Percentiles rank a stretch among this genome's conserved stretches.
Evolutionary conservation across 2,888 invertebrate species (phyloP).

Genomic region (Bellardia bayeri): DNA sequence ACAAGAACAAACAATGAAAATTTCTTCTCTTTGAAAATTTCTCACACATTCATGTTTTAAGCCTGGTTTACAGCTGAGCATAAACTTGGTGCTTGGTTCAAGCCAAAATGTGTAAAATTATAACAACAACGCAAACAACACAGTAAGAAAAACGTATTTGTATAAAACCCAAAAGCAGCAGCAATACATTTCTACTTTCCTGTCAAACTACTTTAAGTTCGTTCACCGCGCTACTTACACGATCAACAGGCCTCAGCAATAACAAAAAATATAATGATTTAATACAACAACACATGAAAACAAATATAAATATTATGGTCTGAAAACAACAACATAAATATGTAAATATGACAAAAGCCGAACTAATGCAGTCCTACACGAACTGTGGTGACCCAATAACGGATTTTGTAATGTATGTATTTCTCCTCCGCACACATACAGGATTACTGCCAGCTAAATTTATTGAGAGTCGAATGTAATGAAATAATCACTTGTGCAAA

Average conservation of each 20-base stretch:
- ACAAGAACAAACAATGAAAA: not conserved
- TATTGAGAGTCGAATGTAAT: too few species aligned
- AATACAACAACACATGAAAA: slow-evolving; percentile 75
- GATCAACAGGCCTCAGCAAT: slow-evolving; percentile 69
- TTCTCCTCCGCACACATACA: too few species aligned
- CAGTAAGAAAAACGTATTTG: not conserved
- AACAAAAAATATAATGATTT: slow-evolving; percentile 49
- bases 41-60: slow-evolving; percentile 6
- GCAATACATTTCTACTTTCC: slow-evolving; percentile 77
- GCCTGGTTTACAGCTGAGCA: slow-evolving; percentile 31
- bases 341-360: slow-evolving; percentile 25
- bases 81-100: slow-evolving; percentile 36
- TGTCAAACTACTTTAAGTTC: slow-evolving; percentile 84
- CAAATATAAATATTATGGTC: slow-evolving; percentile 53
- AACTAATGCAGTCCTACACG: not conserved
- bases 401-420: too few species aligned
- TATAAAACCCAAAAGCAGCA: slow-evolving; percentile 47
- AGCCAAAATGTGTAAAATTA: slow-evolving; percentile 42
- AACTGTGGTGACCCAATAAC: not conserved
- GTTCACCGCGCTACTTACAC: slow-evolving; percentile 80
- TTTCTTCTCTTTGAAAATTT: slow-evolving; percentile 1
- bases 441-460: too few species aligned
- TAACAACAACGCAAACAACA: slow-evolving; percentile 9
- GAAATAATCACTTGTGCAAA: too few species aligned
- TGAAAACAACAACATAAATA: slow-evolving; percentile 26